Evolutionary conservation across 1,140 invertebrate genomes (phyloP).

Genomic region (Palaemon carinicauda): DNA sequence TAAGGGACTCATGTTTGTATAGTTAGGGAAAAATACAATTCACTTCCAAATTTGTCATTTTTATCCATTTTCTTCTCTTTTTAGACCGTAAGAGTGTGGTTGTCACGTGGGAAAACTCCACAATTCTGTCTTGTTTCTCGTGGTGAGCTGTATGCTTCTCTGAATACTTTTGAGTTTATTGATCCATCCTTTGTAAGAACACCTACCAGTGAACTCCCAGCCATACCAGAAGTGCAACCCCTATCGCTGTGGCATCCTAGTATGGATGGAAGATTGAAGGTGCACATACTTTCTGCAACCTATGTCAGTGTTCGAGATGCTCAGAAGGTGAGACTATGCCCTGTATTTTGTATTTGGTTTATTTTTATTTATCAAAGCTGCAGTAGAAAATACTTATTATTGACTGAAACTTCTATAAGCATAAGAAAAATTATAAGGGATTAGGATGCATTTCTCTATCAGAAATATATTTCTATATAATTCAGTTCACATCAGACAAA

Average conservation of each 20-base stretch:
- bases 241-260: conserved; percentile 46
- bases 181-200: background rate
- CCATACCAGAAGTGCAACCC: background rate
- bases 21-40: no score
- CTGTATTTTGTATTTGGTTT: no score
- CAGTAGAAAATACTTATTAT: no score
- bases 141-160: conserved; percentile 64
- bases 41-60: no score
- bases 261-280: conserved; percentile 63
- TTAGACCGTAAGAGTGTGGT: conserved; percentile 64
- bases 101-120: conserved; percentile 66
- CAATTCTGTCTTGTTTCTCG: conserved; percentile 68
- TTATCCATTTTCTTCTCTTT: background rate
- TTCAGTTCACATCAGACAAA: no score
- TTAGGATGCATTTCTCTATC: no score
- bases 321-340: conserved; percentile 64
- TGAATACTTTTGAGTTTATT: background rate
- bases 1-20: no score
- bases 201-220: background rate
- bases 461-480: no score
- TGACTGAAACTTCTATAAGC: no score
- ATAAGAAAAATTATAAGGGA: no score
- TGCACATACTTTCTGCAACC: conserved; percentile 69
- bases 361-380: no score
- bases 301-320: conserved; percentile 70